Percentiles rank a stretch among this genome's conserved stretches.
phyloP scores from a whole-genome alignment of 53 echinoderm and acorn worm species.

The Crossaster papposus region DNA sequence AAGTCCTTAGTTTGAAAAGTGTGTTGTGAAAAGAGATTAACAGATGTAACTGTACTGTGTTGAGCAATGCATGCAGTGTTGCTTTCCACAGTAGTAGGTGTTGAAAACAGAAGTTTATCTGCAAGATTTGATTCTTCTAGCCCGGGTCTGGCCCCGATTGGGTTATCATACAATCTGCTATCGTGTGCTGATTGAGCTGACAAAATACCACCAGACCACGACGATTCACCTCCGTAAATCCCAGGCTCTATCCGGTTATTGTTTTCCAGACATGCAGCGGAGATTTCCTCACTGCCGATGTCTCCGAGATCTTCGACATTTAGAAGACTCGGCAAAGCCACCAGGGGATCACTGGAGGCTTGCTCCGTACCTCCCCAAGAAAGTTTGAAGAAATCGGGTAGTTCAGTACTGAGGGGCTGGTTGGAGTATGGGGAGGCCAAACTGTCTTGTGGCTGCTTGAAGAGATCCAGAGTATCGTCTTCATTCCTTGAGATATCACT shows the following conservation, averaged over 20 bases:
- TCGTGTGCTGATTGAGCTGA: not conserved
- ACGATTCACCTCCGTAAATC: not conserved
- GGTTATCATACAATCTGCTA: not conserved
- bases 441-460: not conserved
- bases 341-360: not conserved
- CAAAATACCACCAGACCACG: slow-evolving; percentile 28
- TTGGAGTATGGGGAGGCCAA: not conserved
- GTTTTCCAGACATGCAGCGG: not conserved
- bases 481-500: not conserved
- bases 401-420: not conserved
- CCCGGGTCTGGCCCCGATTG: not conserved
- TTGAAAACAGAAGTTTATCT: slow-evolving; percentile 26
- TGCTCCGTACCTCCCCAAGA: not conserved
- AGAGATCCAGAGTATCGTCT: not conserved
- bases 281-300: not conserved
- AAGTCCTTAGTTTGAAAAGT: not conserved
- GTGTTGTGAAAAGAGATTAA: not conserved
- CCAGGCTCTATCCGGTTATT: not conserved
- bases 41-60: not conserved
- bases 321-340: slow-evolving; percentile 5
- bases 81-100: not conserved
- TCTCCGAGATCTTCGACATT: not conserved
- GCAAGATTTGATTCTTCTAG: slow-evolving; percentile 3
- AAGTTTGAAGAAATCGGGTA: slow-evolving; percentile 4
- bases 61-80: not conserved